phyloP scores from a whole-genome alignment of 2,888 invertebrate species.

The Cataglyphis albicans region DNA sequence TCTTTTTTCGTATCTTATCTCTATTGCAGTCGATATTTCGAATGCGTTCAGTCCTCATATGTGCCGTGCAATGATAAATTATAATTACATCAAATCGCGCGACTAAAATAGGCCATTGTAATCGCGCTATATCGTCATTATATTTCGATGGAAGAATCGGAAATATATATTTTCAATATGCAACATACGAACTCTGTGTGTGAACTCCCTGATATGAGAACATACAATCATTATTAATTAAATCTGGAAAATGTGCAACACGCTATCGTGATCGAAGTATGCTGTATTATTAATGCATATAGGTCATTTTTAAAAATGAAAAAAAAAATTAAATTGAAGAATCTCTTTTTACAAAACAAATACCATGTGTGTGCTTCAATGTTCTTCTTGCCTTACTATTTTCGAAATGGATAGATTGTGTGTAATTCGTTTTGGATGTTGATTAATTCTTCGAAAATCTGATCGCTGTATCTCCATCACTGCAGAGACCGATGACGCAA shows the following conservation, averaged over 20 bases:
- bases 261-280: background rate
- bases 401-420: background rate
- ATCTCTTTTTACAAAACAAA: background rate
- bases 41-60: slow-evolving; percentile 51
- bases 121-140: slow-evolving; percentile 16
- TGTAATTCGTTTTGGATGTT: slow-evolving; percentile 51
- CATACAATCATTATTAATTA: background rate
- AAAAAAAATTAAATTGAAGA: background rate
- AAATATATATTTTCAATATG: background rate
- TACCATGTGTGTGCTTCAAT: background rate
- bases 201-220: background rate
- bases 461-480: background rate
- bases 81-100: background rate
- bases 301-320: background rate
- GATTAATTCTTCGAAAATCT: slow-evolving; percentile 49
- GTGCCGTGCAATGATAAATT: background rate
- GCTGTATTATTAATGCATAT: background rate
- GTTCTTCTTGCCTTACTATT: background rate
- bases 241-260: background rate
- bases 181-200: background rate
- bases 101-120: slow-evolving; percentile 36
- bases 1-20: slow-evolving; percentile 42
- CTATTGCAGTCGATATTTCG: slow-evolving; percentile 50
- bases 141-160: slow-evolving; percentile 14
- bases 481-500: slow-evolving; percentile 25